Evolutionary conservation across 2,888 invertebrate genomes (phyloP), one percentile per base, ranked within the genome.

Genomic region (Nebria brevicollis): DNA sequence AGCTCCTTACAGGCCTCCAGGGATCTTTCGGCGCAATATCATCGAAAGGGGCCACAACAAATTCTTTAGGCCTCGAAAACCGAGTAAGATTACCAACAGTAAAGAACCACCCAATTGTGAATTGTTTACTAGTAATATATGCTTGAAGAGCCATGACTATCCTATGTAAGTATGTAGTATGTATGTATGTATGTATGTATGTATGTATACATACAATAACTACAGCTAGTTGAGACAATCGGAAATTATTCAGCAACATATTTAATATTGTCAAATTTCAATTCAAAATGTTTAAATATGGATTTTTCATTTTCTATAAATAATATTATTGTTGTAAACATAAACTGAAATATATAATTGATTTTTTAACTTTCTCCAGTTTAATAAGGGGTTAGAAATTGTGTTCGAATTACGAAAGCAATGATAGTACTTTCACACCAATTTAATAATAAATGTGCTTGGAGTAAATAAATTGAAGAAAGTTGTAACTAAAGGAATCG

Each of bases 91-190:
- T 73, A 88, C 80, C 25, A 83, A 82, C 77, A 1, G 89, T 86
- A 79, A 88, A 84, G 85, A 89, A 10, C 87, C 87, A 79, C 84
- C 88, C 85, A 86, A 91, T 76, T 94, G 94, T 86, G 94, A 94
- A 85, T 91, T 93, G 83, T 94, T 95, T 85, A 93, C 94, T 3
- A 93, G 93, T 85, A 93, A 93, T 2, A 90, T 96, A 85, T 96
- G 95, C 86, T 89, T 95, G 77, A 93, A 93, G 83, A 91, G 93
- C 26, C 91, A 92, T 10, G 94, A 95, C 86, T 96, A 96, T 89
- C 96, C 96, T 42, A 92, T 93, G 95, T 95, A 89, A 92, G 94
- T 91, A 13, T 8, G 54, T 54, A n/a, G n/a, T n/a, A n/a, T n/a
- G n/a, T n/a, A n/a, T n/a, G n/a, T n/a, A n/a, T n/a, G n/a, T n/a